Percentiles rank a stretch among this genome's conserved stretches.
These are phyloP conservation scores for Mechanitis messenoides DNA, from an alignment of 2,888 invertebrate species.

Conservation along the genomic window DNA sequence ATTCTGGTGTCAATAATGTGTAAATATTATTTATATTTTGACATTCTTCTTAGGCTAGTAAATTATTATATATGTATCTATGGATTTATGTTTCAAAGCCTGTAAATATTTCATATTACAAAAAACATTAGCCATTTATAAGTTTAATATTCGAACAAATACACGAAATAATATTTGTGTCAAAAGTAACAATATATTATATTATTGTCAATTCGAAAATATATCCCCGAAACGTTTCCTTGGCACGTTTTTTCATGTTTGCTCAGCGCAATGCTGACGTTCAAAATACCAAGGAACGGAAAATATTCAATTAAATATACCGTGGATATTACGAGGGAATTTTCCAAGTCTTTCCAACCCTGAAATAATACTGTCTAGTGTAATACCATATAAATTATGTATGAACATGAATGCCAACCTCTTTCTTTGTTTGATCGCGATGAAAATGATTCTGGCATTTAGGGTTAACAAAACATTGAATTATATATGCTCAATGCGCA, in stretches of 20 bases:
- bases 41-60: no score
- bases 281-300: constrained; percentile 16
- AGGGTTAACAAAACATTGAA: constrained; percentile 21
- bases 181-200: no score
- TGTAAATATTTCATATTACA: no score
- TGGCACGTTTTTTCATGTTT: constrained; percentile 14
- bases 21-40: no score
- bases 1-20: no score
- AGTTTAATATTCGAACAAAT: no score
- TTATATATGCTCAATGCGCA: neutral
- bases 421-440: constrained; percentile 28
- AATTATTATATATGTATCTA: no score
- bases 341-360: constrained; percentile 36
- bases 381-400: constrained; percentile 50
- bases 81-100: no score
- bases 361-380: constrained; percentile 44
- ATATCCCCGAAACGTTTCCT: neutral
- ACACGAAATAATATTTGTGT: no score
- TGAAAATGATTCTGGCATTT: constrained; percentile 25
- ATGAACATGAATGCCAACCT: constrained; percentile 36
- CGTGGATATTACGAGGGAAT: constrained; percentile 36
- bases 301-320: constrained; percentile 37
- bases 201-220: neutral
- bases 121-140: no score
- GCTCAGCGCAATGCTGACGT: constrained; percentile 14